Conservation (phyloP, 1,140 invertebrate species). For the Trichonephila clavipes region DNA sequence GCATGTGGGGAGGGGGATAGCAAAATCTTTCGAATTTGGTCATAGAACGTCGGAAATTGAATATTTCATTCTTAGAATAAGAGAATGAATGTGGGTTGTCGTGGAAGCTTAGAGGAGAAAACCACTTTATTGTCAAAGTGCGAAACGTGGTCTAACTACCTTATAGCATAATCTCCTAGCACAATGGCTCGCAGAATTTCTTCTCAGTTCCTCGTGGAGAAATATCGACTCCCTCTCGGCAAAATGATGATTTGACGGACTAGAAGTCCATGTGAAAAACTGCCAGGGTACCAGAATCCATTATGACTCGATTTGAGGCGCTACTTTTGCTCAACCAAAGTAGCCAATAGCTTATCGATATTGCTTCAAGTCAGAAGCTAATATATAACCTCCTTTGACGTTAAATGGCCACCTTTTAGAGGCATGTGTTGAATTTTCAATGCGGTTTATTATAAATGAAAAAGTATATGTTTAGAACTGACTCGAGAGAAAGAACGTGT, state of each 20-base stretch:
- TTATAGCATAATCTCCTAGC: constrained; percentile 25
- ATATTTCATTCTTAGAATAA: constrained; percentile 44
- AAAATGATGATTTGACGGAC: constrained; percentile 37
- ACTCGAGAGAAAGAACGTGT: neutral
- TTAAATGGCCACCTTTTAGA: constrained; percentile 19
- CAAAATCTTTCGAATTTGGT: constrained; percentile 46
- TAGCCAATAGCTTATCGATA: constrained; percentile 34
- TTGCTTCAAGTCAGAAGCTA: constrained; percentile 26
- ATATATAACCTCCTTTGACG: constrained; percentile 13
- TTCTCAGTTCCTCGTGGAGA: neutral
- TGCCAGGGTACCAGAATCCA: constrained; percentile 3
- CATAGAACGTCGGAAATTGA: constrained; percentile 53
- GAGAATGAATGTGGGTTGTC: constrained; percentile 29
- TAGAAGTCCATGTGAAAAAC: neutral
- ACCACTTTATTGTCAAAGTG: constrained; percentile 52
- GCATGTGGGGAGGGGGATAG: neutral
- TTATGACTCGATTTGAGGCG: constrained; percentile 19
- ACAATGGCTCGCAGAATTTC: neutral
- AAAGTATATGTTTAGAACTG: neutral
- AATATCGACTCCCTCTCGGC: constrained; percentile 43
- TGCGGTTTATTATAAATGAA: neutral
- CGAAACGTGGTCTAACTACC: constrained; percentile 57
- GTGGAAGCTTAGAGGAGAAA: constrained; percentile 32
- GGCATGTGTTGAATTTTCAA: constrained; percentile 14
- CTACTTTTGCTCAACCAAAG: neutral